A percentile compares a stretch with the other conserved stretches of the same genome.
Conservation (phyloP, 2,888 invertebrate species). For the Oligia latruncula region DNA sequence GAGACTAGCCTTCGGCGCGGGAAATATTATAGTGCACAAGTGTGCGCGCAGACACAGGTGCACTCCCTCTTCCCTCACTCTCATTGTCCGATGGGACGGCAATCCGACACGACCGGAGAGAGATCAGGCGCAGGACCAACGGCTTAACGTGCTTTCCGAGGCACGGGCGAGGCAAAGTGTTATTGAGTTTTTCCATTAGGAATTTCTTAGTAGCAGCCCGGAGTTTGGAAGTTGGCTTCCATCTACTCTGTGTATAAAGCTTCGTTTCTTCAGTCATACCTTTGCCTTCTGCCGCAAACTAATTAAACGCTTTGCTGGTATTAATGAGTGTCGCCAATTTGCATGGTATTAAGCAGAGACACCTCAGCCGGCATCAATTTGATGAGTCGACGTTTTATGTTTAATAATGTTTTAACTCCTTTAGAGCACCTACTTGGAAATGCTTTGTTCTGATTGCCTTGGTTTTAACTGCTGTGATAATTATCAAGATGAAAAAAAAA, state of each 20-base stretch:
- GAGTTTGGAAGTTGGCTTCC: too few species aligned
- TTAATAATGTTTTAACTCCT: slow-evolving; percentile 9
- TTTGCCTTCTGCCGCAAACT: slow-evolving; percentile 11
- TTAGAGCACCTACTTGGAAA: background rate
- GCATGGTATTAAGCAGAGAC: slow-evolving; percentile 41
- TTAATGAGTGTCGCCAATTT: slow-evolving; percentile 56
- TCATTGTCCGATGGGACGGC: too few species aligned
- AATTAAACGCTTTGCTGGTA: slow-evolving; percentile 63
- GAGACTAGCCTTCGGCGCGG: too few species aligned
- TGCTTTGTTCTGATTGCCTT: background rate
- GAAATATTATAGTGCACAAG: too few species aligned
- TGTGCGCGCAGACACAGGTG: too few species aligned
- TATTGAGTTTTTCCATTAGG: too few species aligned
- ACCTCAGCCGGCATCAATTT: slow-evolving; percentile 13
- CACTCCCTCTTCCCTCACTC: too few species aligned
- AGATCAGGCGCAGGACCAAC: too few species aligned
- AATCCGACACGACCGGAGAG: too few species aligned
- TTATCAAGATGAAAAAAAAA: background rate
- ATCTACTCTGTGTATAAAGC: background rate
- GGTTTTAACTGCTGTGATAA: background rate
- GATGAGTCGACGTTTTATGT: slow-evolving; percentile 12
- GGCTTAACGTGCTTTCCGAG: too few species aligned
- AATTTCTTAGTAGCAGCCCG: too few species aligned
- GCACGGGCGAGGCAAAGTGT: too few species aligned
- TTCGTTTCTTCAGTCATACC: slow-evolving; percentile 21